These are phyloP conservation scores for Ophioninae sp. DNA, from an alignment of 2,888 invertebrate genomes.

Conservation along the genomic window DNA sequence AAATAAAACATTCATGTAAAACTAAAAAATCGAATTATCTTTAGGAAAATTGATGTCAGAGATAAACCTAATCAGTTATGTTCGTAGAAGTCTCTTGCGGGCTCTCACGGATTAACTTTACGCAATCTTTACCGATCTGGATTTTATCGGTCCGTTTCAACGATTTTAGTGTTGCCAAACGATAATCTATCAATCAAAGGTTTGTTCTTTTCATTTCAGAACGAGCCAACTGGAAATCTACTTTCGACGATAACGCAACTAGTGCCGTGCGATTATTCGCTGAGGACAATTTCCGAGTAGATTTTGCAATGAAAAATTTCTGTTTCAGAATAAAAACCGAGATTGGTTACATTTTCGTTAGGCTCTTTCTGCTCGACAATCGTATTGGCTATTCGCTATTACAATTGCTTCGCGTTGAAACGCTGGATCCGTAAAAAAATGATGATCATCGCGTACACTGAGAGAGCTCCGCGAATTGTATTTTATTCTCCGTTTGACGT, in stretches of 20 bases:
- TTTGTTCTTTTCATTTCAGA: background rate
- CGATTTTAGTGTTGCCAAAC: background rate
- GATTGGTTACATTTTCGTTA: background rate
- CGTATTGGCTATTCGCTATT: background rate
- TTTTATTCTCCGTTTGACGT: slow-evolving; percentile 40
- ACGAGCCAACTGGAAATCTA: background rate
- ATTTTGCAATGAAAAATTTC: background rate
- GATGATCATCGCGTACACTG: slow-evolving; percentile 9
- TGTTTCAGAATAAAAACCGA: background rate
- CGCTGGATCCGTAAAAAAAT: background rate
- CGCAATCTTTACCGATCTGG: background rate
- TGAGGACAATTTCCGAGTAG: background rate
- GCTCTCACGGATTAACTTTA: slow-evolving; percentile 1
- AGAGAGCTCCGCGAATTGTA: slow-evolving; percentile 21
- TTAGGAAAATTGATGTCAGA: slow-evolving; percentile 1
- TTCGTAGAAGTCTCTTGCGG: slow-evolving; percentile 6
- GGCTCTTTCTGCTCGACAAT: background rate
- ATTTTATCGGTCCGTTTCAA: background rate
- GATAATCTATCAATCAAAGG: background rate
- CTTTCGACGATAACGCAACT: background rate
- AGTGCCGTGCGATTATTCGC: no score
- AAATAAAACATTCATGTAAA: background rate
- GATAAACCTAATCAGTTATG: slow-evolving; percentile 3
- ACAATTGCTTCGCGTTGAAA: background rate
- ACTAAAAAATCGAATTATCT: background rate